Evolutionary conservation across 92 coral and sea anemone genomes (phyloP), one percentile per base, ranked within the genome.

Genomic region (Meandrina meandrites): DNA sequence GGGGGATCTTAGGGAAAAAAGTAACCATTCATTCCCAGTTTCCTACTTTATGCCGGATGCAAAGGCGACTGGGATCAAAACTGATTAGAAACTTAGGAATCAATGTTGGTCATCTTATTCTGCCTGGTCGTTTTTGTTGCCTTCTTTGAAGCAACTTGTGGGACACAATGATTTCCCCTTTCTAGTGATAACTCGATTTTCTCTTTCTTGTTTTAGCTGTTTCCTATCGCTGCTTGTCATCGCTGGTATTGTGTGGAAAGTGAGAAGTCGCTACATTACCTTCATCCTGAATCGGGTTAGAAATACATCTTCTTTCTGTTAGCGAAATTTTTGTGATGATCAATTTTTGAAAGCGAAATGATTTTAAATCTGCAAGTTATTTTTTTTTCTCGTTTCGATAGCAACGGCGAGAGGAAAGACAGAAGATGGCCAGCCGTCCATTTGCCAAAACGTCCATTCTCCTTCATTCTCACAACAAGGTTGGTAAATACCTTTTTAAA

Each of bases 231-330:
- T 95, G 48, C 89, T 95, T 86, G 75, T 94, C 70, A 88, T 95
- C 17, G 96, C 96, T 47, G 96, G 94, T 16, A 78, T 93, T 27
- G 93, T 93, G 45, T 95, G 98, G 98, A 93, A 91, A 85, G 91
- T 90, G 53, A 91, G 96, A 57, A 89, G 90, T 78, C 90, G 93
- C 72, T 93, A 92, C 89, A 88, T 91, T 77, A 79, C 90, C 37
- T 95, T 86, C 76, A 70, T 92, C 47, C 69, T 90, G 62, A 84
- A 93, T 31, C 92, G 98, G 90, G 98, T 95, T 58, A 88, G 98
- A 36, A 73, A 34, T 6, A 28, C 15, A 28, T 11, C 31, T 17
- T 73, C 37, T 8, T 19, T n/a, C 17, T 80, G 14, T 34, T 4
- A 8, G 31, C 4, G 24, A 22, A 21, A 36, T 66, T 73, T 72